Percentiles rank a stretch among this genome's conserved stretches.
These are phyloP conservation scores for Diaprepes abbreviatus DNA, from an alignment of 2,888 invertebrate genomes.

Conservation along the genomic window DNA sequence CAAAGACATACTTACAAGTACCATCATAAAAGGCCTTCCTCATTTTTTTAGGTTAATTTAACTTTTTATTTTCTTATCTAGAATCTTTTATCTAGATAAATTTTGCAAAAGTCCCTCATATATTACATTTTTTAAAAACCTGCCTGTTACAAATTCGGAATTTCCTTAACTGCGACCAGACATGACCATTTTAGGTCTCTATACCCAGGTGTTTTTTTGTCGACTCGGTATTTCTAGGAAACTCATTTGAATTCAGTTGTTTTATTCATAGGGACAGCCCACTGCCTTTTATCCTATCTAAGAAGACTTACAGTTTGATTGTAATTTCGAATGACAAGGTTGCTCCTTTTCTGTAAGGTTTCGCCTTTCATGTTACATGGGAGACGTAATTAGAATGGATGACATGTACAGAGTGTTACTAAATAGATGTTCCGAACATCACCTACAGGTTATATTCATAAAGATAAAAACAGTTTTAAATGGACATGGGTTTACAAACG, in stretches of 20 bases:
- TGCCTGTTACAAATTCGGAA: background rate
- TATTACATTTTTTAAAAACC: background rate
- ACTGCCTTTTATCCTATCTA: constrained; percentile 38
- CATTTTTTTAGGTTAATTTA: too few relatives aligned
- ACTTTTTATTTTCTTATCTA: too few relatives aligned
- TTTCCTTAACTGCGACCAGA: too few relatives aligned
- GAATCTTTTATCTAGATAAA: background rate
- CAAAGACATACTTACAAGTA: too few relatives aligned
- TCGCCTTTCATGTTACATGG: constrained; percentile 4
- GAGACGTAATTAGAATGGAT: background rate
- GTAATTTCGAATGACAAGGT: constrained; percentile 35
- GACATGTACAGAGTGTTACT: background rate
- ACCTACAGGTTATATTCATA: too few relatives aligned
- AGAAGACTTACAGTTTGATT: constrained; percentile 34
- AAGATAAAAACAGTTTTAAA: too few relatives aligned
- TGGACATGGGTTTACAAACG: too few relatives aligned
- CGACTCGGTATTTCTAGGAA: background rate
- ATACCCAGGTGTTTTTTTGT: background rate
- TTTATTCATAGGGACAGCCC: constrained; percentile 30
- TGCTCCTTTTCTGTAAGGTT: constrained; percentile 32
- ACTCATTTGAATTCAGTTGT: constrained; percentile 16
- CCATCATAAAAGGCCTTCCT: too few relatives aligned
- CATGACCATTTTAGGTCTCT: background rate
- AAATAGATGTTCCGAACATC: too few relatives aligned
- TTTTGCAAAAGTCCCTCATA: background rate